Evolutionary conservation across 2,113 vertebrate species (phyloP).

Genomic region (Takifugu bimaculatus): DNA sequence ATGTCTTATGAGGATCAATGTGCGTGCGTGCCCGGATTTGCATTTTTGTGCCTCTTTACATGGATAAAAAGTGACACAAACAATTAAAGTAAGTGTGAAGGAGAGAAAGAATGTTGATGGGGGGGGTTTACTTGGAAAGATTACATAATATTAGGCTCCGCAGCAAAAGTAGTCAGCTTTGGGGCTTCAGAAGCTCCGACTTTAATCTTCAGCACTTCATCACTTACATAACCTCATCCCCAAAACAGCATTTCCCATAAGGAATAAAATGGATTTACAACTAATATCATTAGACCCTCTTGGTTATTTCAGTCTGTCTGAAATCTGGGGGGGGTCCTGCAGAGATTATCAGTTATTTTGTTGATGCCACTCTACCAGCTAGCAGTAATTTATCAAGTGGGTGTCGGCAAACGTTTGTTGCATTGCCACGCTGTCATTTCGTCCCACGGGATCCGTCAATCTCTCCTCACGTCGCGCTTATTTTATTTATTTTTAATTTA

Average conservation of each 20-base stretch:
- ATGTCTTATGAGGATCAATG: constrained; percentile 8
- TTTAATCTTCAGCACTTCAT: constrained; percentile 52
- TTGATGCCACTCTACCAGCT: constrained; percentile 43
- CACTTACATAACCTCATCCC: constrained; percentile 47
- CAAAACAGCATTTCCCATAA: constrained; percentile 43
- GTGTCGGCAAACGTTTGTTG: constrained; percentile 51
- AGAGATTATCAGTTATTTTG: constrained; percentile 16
- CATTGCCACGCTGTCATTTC: constrained; percentile 47
- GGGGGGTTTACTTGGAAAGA: constrained; percentile 26
- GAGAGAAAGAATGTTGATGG: constrained; percentile 28
- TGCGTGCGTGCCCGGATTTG: constrained; percentile 13
- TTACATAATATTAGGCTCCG: constrained; percentile 46
- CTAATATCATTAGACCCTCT: constrained; percentile 27
- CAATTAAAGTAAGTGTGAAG: constrained; percentile 39
- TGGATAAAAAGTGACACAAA: constrained; percentile 25
- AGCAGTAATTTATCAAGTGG: constrained; percentile 36
- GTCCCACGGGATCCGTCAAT: constrained; percentile 56
- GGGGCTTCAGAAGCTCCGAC: constrained; percentile 34
- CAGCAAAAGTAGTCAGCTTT: constrained; percentile 37
- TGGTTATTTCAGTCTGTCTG: constrained; percentile 16
- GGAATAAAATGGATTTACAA: constrained; percentile 37
- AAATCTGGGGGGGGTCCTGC: not conserved
- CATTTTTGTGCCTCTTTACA: constrained; percentile 21
- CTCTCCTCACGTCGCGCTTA: constrained; percentile 7
- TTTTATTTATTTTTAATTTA: constrained; percentile 42